Evolutionary conservation across 2,113 vertebrate genomes (phyloP).

Genomic region (Daphoenositta chrysoptera): DNA sequence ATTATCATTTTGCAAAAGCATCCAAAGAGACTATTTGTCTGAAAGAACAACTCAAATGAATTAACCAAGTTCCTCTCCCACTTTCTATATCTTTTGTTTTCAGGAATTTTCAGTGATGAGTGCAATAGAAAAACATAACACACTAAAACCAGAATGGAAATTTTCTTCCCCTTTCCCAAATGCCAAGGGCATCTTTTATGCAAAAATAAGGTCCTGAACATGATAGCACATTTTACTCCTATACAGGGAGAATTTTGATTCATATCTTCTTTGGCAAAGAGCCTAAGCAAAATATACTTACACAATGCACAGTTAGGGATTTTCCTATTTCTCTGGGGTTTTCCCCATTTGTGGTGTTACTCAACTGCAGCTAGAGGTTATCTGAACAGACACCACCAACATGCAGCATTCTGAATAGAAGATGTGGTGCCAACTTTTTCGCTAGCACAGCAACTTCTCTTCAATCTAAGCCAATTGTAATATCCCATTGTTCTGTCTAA

Average conservation of each 20-base stretch:
- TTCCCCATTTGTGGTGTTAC: conserved; percentile 51
- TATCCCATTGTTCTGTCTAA: not conserved
- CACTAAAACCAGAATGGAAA: conserved; percentile 29
- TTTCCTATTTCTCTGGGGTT: conserved; percentile 63
- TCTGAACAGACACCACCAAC: conserved; percentile 45
- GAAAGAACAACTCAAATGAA: conserved; percentile 1
- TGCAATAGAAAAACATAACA: conserved; percentile 16
- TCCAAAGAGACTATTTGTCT: conserved; percentile 1
- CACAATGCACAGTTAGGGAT: conserved; percentile 53
- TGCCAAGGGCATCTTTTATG: not conserved
- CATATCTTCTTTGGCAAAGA: conserved; percentile 27
- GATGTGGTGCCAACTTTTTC: conserved; percentile 32
- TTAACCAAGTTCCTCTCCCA: conserved; percentile 35
- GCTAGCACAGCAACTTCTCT: conserved; percentile 23
- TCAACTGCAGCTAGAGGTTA: conserved; percentile 49
- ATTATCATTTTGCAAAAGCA: not conserved
- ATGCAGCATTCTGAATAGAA: conserved; percentile 22
- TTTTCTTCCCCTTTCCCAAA: conserved; percentile 39
- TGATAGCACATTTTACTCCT: not conserved
- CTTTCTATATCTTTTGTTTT: conserved; percentile 49
- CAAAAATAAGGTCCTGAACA: conserved; percentile 27
- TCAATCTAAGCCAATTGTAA: not conserved
- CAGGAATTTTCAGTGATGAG: conserved; percentile 49
- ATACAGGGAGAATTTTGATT: conserved; percentile 12
- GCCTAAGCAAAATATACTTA: conserved; percentile 47